A percentile compares a stretch with the other conserved stretches of the same genome.
Evolutionary conservation across 2,888 invertebrate species (phyloP).

Genomic region (Trachelus iudaicus): DNA sequence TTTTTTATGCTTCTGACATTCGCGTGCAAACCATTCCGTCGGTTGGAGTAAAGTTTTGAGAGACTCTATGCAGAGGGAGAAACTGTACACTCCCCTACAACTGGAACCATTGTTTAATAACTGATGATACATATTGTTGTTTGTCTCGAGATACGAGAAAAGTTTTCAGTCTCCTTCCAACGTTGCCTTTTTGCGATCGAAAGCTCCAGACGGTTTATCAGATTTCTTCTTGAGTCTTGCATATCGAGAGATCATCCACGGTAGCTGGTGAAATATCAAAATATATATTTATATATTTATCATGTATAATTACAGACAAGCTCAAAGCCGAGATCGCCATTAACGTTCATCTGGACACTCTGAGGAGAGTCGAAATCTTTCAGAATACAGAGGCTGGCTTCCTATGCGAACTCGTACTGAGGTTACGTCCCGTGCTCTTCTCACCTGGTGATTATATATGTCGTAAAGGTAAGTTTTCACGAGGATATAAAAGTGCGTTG

Average conservation of each 20-base stretch:
- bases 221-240: background rate
- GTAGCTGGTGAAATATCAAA: background rate
- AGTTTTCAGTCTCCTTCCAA: background rate
- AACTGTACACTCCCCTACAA: background rate
- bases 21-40: background rate
- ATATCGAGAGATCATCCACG: background rate
- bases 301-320: slow-evolving; percentile 74
- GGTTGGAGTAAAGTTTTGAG: background rate
- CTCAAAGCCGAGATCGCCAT: slow-evolving; percentile 99
- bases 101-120: background rate
- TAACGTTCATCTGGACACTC: slow-evolving; percentile 97
- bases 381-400: slow-evolving; percentile 99
- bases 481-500: background rate
- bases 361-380: slow-evolving; percentile 98
- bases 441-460: slow-evolving; percentile 99
- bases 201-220: background rate
- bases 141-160: background rate
- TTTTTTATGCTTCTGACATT: background rate
- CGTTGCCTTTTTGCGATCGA: background rate
- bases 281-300: background rate
- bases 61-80: background rate
- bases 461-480: slow-evolving; percentile 84
- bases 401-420: slow-evolving; percentile 94
- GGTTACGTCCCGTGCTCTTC: slow-evolving; percentile 94
- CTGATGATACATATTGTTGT: background rate